Conservation (phyloP, 2,888 invertebrate species). For the Barypeithes pellucidus region DNA sequence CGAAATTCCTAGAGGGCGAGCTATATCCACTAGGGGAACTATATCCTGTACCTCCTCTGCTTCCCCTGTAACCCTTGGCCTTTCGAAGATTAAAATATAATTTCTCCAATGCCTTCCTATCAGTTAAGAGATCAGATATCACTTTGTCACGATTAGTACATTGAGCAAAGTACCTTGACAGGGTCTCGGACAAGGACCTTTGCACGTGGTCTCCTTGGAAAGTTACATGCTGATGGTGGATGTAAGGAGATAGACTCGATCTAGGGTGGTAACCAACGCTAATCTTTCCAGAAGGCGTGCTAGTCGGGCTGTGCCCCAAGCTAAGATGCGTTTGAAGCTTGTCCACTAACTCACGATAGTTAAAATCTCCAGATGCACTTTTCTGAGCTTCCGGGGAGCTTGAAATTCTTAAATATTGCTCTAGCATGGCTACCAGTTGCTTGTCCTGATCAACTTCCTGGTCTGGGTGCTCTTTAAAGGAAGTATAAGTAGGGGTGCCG, state of each 20-base stretch:
- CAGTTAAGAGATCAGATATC: conserved; percentile 82
- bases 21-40: conserved; percentile 58
- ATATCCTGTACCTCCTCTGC: conserved; percentile 63
- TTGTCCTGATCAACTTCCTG: conserved; percentile 66
- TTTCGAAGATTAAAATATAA: conserved; percentile 82
- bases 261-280: conserved; percentile 21
- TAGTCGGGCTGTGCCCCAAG: conserved; percentile 49
- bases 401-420: conserved; percentile 78
- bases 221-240: conserved; percentile 56
- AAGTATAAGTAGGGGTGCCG: conserved; percentile 58
- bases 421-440: conserved; percentile 77
- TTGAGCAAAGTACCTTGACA: conserved; percentile 79
- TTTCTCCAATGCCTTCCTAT: conserved; percentile 82
- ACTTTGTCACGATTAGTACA: conserved; percentile 79
- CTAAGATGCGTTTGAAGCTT: conserved; percentile 76
- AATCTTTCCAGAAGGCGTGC: conserved; percentile 11
- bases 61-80: conserved; percentile 75
- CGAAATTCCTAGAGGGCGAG: conserved; percentile 37
- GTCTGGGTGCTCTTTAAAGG: conserved; percentile 43
- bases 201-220: conserved; percentile 74
- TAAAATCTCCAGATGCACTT: conserved; percentile 65
- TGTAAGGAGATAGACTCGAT: conserved; percentile 34
- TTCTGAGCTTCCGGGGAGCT: conserved; percentile 57
- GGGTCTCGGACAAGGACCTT: conserved; percentile 78
- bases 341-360: conserved; percentile 78